Percentiles rank a stretch among this genome's conserved stretches.
Evolutionary conservation across 2,797 vertebrate genomes (phyloP).

Genomic region (Orestias chungarensis): DNA sequence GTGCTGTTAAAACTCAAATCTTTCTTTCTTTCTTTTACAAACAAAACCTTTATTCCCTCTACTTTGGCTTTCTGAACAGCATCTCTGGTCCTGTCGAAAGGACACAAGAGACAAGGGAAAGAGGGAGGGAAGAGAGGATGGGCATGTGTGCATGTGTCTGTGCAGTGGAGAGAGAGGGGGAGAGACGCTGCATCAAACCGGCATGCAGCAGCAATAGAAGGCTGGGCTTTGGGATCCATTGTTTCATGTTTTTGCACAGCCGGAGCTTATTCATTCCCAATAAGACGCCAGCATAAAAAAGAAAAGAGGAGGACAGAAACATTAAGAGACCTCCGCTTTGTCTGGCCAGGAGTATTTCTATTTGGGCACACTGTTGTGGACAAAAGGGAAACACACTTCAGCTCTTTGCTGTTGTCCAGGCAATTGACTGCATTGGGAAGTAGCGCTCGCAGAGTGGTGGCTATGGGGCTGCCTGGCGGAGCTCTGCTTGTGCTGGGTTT

Average conservation of each 20-base stretch:
- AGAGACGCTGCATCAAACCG: constrained; percentile 72
- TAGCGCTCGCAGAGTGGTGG: constrained; percentile 60
- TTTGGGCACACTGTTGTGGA: constrained; percentile 47
- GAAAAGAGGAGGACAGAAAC: constrained; percentile 19
- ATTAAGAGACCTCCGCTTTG: constrained; percentile 18
- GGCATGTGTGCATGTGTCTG: constrained; percentile 30
- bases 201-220: constrained; percentile 63
- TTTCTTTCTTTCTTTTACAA: not conserved
- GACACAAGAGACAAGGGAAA: constrained; percentile 17
- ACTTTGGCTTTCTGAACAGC: constrained; percentile 58
- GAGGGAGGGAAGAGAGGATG: constrained; percentile 40
- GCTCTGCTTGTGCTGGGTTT: constrained; percentile 49
- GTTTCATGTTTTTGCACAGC: constrained; percentile 84
- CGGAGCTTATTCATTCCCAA: constrained; percentile 63
- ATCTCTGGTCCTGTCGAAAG: constrained; percentile 65
- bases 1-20: too few relatives aligned
- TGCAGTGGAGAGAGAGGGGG: constrained; percentile 37
- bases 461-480: constrained; percentile 79
- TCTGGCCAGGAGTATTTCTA: constrained; percentile 61
- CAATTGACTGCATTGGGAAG: constrained; percentile 53
- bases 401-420: constrained; percentile 40
- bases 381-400: constrained; percentile 46
- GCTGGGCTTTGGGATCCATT: constrained; percentile 84
- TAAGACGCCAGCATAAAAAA: constrained; percentile 37
- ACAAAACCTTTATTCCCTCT: constrained; percentile 30